Evolutionary conservation across 2,888 invertebrate genomes (phyloP), one percentile per base, ranked within the genome.

Genomic region (Limnephilus auricula): DNA sequence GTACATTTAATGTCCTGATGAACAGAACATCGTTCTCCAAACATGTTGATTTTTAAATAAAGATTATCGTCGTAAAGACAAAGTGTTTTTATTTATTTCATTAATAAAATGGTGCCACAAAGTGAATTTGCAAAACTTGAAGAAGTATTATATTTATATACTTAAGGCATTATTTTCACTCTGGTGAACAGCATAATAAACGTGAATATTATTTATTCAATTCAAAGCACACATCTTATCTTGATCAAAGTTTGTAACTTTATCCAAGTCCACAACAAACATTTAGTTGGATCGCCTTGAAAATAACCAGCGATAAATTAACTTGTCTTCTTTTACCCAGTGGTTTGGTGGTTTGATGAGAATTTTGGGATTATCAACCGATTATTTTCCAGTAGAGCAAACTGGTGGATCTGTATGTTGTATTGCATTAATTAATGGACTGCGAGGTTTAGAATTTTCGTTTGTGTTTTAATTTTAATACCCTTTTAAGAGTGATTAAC

Each of bases 211-310:
- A 82, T 82, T 82, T 82, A 82, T 82, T 82, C 82, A 34, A 82
- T 82, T 37, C 82, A 37, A 82, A 82, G 25, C 34, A 25, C 82
- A 82, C 34, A 82, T 82, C 82, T 82, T 82, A 82, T 82, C 82
- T 82, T 25, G 4, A 10, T 15, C 82, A 18, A 82, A 82, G 82
- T 82, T 82, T 82, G 82, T 18, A 82, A 82, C 82, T 82, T 82
- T 82, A 34, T 15, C 82, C 82, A 82, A 82, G 82, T 82, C 82
- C 25, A n/a, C 82, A 82, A 34, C 34, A 34, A 82, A 34, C 82
- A 82, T 32, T 82, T 37, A 34, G 82, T 25, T 34, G 25, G 34
- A 32, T 34, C 34, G 82, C 18, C 82, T 82, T 25, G 82, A 82
- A 82, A 82, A 82, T 82, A 82, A 25, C 82, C 34, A 15, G 65